Evolutionary conservation across 2,797 vertebrate species (phyloP).

Genomic region (Podarcis siculus): DNA sequence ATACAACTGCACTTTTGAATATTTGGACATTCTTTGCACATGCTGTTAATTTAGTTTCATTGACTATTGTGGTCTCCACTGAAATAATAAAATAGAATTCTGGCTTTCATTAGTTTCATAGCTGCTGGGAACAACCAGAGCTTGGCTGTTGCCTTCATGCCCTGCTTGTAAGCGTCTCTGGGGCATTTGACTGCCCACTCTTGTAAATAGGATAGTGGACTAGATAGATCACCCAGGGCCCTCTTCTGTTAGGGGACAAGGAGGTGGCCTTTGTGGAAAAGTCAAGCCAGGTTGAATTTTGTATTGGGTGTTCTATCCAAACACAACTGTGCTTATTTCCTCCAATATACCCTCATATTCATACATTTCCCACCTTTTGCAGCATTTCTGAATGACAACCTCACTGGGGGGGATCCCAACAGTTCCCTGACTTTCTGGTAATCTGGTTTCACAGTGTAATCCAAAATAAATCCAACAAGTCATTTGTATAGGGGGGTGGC

Average conservation of each 20-base stretch:
- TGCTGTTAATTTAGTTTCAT: background rate
- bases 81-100: background rate
- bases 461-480: background rate
- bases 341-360: background rate
- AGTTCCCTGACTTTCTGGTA: background rate
- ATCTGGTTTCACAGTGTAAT: background rate
- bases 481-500: too few relatives aligned
- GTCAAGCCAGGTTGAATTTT: background rate
- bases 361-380: background rate
- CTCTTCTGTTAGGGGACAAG: background rate
- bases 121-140: background rate
- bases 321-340: background rate
- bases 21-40: background rate
- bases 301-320: background rate
- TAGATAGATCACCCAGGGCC: background rate
- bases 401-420: background rate
- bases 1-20: background rate
- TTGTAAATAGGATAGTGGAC: background rate
- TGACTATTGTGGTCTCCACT: background rate
- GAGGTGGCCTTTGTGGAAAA: background rate
- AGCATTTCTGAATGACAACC: background rate
- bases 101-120: background rate
- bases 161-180: background rate
- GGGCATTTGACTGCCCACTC: background rate
- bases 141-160: background rate